Evolutionary conservation across 2,113 vertebrate species (phyloP).

Genomic region (Oncorhynchus tshawytscha): DNA sequence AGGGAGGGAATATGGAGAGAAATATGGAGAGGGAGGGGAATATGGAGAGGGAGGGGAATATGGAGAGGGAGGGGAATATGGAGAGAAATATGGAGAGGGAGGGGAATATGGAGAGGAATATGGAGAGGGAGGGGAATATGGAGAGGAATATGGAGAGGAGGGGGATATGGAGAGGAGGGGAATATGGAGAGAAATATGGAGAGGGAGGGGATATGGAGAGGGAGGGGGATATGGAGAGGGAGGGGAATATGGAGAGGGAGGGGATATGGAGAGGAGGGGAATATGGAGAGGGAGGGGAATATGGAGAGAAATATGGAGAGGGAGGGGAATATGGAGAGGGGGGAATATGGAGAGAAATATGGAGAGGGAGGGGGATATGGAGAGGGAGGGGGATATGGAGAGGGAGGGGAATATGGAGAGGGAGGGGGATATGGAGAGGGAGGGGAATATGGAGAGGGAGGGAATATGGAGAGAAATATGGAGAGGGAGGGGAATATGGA

Average conservation of each 20-base stretch:
- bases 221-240: too few relatives aligned
- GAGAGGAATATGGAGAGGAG: constrained; percentile 7
- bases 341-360: neutral
- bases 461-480: neutral
- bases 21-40: neutral
- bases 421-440: too few relatives aligned
- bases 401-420: too few relatives aligned
- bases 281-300: neutral
- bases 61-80: too few relatives aligned
- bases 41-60: too few relatives aligned
- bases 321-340: too few relatives aligned
- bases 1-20: too few relatives aligned
- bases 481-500: too few relatives aligned
- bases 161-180: constrained; percentile 19
- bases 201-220: too few relatives aligned
- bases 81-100: too few relatives aligned
- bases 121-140: too few relatives aligned
- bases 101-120: neutral
- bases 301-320: too few relatives aligned
- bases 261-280: constrained; percentile 18
- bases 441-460: neutral
- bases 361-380: constrained; percentile 18
- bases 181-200: neutral
- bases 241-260: constrained; percentile 10
- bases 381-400: constrained; percentile 16